A percentile compares a stretch with the other conserved stretches of the same genome.
Conservation (phyloP, 2,888 invertebrate species). For the Andrena praecox region DNA sequence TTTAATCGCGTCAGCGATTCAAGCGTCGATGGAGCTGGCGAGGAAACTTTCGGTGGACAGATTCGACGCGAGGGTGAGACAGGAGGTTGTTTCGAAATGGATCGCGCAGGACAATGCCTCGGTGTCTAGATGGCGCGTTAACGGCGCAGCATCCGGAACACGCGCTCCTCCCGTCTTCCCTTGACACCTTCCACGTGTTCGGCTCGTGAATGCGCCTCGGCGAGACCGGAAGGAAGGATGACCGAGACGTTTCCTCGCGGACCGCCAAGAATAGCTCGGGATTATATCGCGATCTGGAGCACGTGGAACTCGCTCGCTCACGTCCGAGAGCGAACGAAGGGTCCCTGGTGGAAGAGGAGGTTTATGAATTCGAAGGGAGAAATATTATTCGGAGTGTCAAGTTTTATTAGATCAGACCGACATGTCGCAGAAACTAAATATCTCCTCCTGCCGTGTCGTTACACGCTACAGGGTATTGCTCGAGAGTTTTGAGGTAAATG, state of each 20-base stretch:
- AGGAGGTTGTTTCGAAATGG: slow-evolving; percentile 1
- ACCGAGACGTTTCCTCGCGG: slow-evolving; percentile 62
- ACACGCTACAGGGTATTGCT: too few relatives aligned
- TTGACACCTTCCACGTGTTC: slow-evolving; percentile 73
- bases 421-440: not conserved
- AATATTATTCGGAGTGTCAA: too few relatives aligned
- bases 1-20: slow-evolving; percentile 43
- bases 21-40: slow-evolving; percentile 5
- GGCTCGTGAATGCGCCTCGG: slow-evolving; percentile 51
- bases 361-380: too few relatives aligned
- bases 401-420: too few relatives aligned
- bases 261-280: slow-evolving; percentile 71
- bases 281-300: slow-evolving; percentile 45
- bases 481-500: too few relatives aligned
- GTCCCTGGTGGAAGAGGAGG: not conserved
- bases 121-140: slow-evolving; percentile 46
- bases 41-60: slow-evolving; percentile 30
- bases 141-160: slow-evolving; percentile 44
- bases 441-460: not conserved
- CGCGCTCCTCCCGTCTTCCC: slow-evolving; percentile 45
- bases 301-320: not conserved
- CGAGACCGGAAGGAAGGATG: slow-evolving; percentile 75
- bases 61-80: not conserved
- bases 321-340: not conserved
- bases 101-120: slow-evolving; percentile 33